A percentile compares a stretch with the other conserved stretches of the same genome.
These are phyloP conservation scores for Geopemphigus sp. DNA, from an alignment of 1,140 invertebrate species.

Conservation along the genomic window DNA sequence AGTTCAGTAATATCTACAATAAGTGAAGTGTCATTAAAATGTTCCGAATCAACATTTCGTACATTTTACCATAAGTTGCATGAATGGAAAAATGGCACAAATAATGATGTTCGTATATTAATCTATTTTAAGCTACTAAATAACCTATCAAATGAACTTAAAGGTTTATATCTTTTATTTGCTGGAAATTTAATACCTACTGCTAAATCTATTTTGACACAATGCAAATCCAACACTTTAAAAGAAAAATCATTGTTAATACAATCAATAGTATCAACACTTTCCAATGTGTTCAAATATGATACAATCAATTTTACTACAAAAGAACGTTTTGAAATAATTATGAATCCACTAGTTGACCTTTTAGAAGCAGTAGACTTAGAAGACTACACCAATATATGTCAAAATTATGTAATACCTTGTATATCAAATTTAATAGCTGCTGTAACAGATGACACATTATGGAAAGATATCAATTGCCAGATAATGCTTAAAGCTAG, in stretches of 20 bases:
- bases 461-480: conserved; percentile 87
- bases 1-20: conserved; percentile 43
- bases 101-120: conserved; percentile 55
- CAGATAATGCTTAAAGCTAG: conserved; percentile 85
- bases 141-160: conserved; percentile 75
- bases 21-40: conserved; percentile 67
- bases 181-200: conserved; percentile 81
- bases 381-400: conserved; percentile 63
- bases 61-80: conserved; percentile 83
- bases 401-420: conserved; percentile 67
- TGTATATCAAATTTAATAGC: conserved; percentile 78
- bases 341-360: conserved; percentile 84
- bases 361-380: conserved; percentile 60
- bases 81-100: conserved; percentile 72
- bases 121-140: conserved; percentile 66
- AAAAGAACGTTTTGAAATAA: conserved; percentile 73
- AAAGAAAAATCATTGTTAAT: conserved; percentile 52
- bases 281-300: conserved; percentile 76
- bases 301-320: conserved; percentile 76
- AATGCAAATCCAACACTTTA: conserved; percentile 55
- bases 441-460: conserved; percentile 76
- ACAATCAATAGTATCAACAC: conserved; percentile 57
- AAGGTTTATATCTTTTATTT: conserved; percentile 85
- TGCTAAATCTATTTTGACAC: conserved; percentile 66
- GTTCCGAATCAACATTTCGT: conserved; percentile 83